A percentile compares a stretch with the other conserved stretches of the same genome.
These are phyloP conservation scores for Musca domestica DNA, from an alignment of 1,140 invertebrate genomes.

Conservation along the genomic window DNA sequence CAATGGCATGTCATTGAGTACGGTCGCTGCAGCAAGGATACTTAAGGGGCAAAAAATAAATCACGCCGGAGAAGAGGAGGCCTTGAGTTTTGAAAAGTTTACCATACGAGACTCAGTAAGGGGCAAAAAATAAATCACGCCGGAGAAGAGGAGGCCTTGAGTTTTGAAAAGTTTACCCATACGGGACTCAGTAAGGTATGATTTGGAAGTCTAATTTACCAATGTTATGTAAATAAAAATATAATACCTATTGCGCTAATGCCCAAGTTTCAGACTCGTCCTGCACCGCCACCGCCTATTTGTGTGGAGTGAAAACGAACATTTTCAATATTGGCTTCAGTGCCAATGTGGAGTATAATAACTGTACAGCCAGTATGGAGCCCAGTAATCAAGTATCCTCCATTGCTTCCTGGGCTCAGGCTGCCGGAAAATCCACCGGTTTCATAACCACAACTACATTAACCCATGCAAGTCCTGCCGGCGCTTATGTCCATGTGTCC, in stretches of 20 bases:
- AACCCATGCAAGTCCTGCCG: conserved; percentile 50
- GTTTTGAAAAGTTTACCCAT: conserved; percentile 61
- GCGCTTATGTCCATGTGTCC: conserved; percentile 59
- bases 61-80: conserved; percentile 62
- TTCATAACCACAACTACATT: conserved; percentile 51
- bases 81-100: conserved; percentile 72
- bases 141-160: conserved; percentile 63
- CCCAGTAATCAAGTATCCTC: conserved; percentile 61
- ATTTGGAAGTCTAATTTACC: no score
- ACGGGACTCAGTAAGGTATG: conserved; percentile 40
- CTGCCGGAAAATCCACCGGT: conserved; percentile 61
- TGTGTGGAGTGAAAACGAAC: conserved; percentile 73
- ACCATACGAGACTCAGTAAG: conserved; percentile 70
- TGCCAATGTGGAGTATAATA: conserved; percentile 60
- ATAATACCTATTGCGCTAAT: conserved; percentile 66
- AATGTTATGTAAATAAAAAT: no score
- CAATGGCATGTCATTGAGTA: conserved; percentile 73
- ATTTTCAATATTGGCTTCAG: conserved; percentile 64
- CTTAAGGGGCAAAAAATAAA: conserved; percentile 62
- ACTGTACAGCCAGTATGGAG: conserved; percentile 67
- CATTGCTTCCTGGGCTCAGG: conserved; percentile 80
- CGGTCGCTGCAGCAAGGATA: conserved; percentile 67
- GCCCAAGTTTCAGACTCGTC: conserved; percentile 80
- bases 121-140: conserved; percentile 57
- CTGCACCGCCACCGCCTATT: conserved; percentile 67